Conservation (phyloP, 2,797 vertebrate genomes). For the Synaphobranchus kaupii region DNA sequence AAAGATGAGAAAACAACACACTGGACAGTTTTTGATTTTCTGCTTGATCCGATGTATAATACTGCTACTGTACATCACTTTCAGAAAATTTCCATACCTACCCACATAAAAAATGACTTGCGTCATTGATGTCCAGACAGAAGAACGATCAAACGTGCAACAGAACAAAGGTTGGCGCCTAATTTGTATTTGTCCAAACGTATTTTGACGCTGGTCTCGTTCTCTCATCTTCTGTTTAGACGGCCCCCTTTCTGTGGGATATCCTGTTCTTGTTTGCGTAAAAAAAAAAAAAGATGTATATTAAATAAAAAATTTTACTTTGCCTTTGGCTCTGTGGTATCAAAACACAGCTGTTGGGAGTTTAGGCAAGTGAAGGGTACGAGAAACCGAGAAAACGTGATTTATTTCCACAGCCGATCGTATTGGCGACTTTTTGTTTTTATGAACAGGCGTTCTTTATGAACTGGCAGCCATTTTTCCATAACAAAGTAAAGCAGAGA, state of each 20-base stretch:
- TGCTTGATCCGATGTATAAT: not conserved
- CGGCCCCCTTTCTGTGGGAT: not conserved
- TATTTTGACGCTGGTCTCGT: not conserved
- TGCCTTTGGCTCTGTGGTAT: not conserved
- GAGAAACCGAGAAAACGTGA: not conserved
- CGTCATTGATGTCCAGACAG: not conserved
- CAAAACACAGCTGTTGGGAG: constrained; percentile 14
- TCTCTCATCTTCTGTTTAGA: constrained; percentile 3
- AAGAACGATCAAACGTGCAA: not conserved
- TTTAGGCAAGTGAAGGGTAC: not conserved
- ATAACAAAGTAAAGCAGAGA: not conserved
- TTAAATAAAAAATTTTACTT: not conserved
- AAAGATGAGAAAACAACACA: not conserved
- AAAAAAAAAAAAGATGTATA: not conserved
- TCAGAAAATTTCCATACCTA: not conserved
- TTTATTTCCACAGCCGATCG: not conserved
- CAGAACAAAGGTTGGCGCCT: not conserved
- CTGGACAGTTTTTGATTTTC: not conserved
- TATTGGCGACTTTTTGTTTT: not conserved
- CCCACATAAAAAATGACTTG: not conserved
- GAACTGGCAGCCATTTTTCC: not conserved
- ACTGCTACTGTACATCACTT: not conserved
- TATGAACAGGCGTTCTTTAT: not conserved
- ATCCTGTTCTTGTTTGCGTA: constrained; percentile 1
- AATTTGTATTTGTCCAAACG: not conserved